Percentiles rank a stretch among this genome's conserved stretches.
Conservation (phyloP, 2,888 invertebrate species). For the Eremobia ochroleuca region DNA sequence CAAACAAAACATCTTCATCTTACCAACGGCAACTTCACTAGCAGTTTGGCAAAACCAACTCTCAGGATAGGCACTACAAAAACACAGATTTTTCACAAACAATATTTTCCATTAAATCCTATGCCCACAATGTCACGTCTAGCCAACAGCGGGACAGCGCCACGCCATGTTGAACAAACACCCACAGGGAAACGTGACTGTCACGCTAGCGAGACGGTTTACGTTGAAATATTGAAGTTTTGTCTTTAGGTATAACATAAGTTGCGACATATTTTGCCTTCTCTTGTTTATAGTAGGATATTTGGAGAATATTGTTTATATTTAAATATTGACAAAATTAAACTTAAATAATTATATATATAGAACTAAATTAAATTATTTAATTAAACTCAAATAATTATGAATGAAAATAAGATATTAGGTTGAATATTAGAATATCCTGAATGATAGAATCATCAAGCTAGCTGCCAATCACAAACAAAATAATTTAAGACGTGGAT, state of each 20-base stretch:
- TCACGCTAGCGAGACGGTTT: constrained; percentile 23
- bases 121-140: constrained; percentile 14
- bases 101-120: constrained; percentile 23
- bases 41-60: too few relatives aligned
- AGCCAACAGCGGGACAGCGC: constrained; percentile 35
- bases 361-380: too few relatives aligned
- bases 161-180: constrained; percentile 43
- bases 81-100: constrained; percentile 8
- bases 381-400: background rate
- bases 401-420: background rate
- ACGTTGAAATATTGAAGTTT: constrained; percentile 33
- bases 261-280: background rate
- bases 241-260: background rate
- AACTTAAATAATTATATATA: background rate
- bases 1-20: too few relatives aligned
- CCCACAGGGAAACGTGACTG: constrained; percentile 43
- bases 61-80: too few relatives aligned
- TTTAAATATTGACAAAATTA: background rate
- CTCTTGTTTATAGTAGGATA: background rate
- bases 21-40: too few relatives aligned
- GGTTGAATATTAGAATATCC: too few relatives aligned
- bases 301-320: background rate
- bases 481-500: background rate
- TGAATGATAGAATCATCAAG: background rate
- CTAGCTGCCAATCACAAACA: background rate